Evolutionary conservation across 2,113 vertebrate genomes (phyloP).

Genomic region (Riparia riparia): DNA sequence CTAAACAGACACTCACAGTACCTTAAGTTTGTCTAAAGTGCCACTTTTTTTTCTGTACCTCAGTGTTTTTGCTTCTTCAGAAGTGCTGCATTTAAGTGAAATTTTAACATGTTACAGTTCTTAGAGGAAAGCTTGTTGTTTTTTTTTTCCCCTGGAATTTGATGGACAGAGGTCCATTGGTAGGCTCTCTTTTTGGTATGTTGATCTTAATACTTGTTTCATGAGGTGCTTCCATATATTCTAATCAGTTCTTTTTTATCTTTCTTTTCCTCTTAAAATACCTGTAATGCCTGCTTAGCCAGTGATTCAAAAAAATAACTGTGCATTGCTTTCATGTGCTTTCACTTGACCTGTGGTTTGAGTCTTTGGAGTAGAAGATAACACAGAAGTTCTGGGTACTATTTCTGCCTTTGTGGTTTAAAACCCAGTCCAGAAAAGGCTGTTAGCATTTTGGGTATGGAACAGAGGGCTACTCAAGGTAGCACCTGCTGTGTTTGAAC

Average conservation of each 20-base stretch:
- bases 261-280: background rate
- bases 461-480: background rate
- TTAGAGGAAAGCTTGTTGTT: background rate
- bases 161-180: background rate
- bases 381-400: background rate
- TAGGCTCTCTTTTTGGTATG: background rate
- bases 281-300: background rate
- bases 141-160: background rate
- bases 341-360: background rate
- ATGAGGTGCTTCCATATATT: background rate
- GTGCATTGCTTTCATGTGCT: rapidly evolving
- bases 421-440: background rate
- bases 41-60: background rate
- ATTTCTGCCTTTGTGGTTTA: background rate
- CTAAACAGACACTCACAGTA: background rate
- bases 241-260: background rate
- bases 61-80: background rate
- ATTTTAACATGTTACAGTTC: rapidly evolving
- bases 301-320: background rate
- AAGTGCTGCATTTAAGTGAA: background rate
- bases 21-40: background rate
- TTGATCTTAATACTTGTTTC: background rate
- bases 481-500: background rate
- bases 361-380: background rate
- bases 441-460: background rate